Percentiles rank a stretch among this genome's conserved stretches.
Conservation (phyloP, 2,113 vertebrate species). For the Erythrolamprus reginae region DNA sequence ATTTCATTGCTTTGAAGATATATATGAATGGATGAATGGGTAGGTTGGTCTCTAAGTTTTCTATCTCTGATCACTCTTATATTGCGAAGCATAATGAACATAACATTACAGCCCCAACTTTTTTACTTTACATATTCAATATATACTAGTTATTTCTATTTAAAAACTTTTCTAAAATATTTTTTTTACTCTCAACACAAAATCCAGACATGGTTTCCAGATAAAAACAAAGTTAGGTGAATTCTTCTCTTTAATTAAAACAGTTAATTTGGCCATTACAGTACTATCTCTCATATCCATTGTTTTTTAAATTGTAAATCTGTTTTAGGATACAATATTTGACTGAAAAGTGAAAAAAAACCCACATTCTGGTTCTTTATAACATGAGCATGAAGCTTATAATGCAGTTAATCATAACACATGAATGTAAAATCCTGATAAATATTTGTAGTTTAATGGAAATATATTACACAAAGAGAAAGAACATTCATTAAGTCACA, state of each 20-base stretch:
- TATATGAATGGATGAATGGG: not conserved
- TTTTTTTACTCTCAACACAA: not conserved
- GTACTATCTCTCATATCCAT: not conserved
- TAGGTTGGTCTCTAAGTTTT: not conserved
- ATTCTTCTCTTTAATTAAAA: not conserved
- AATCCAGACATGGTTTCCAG: not conserved
- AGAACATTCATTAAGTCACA: not conserved
- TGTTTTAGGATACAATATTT: not conserved
- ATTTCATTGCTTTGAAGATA: not conserved
- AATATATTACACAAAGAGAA: not conserved
- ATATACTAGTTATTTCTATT: not conserved
- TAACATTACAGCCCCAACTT: not conserved
- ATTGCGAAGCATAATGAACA: not conserved
- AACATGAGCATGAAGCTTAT: not conserved
- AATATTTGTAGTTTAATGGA: not conserved
- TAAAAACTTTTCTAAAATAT: not conserved
- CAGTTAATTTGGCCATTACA: not conserved
- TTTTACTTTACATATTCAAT: not conserved
- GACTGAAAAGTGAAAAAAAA: not conserved
- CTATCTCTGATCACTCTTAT: not conserved
- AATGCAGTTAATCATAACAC: not conserved
- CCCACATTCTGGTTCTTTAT: not conserved
- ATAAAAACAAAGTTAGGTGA: not conserved
- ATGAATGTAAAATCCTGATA: not conserved
- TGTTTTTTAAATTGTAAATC: not conserved